Evolutionary conservation across 2,113 vertebrate genomes (phyloP).

Genomic region (Eulemur macaco): DNA sequence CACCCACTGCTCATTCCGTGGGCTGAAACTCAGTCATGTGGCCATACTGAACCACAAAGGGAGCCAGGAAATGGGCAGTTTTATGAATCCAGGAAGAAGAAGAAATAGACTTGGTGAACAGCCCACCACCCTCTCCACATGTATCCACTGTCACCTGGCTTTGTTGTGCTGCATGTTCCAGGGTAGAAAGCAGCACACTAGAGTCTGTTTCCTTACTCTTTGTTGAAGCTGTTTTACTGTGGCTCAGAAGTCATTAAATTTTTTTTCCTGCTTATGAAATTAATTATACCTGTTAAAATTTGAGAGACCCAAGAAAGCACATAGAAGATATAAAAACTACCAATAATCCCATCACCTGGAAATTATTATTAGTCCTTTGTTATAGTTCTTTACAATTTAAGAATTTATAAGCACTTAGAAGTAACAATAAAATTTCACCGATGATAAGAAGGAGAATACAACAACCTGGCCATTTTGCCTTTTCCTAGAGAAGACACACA

Average conservation of each 20-base stretch:
- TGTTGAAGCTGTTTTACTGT: neutral
- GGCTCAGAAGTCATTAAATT: neutral
- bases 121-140: neutral
- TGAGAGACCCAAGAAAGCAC: neutral
- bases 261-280: neutral
- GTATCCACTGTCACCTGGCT: accelerated
- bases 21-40: neutral
- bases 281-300: neutral
- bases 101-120: neutral
- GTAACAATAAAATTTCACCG: neutral
- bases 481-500: neutral
- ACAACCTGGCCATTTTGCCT: neutral
- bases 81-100: neutral
- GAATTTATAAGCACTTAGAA: neutral
- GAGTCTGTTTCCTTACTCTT: neutral
- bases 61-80: neutral
- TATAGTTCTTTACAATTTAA: neutral
- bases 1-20: neutral
- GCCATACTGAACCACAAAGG: neutral
- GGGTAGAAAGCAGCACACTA: neutral
- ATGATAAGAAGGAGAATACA: neutral
- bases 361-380: neutral
- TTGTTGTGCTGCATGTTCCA: neutral
- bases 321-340: neutral
- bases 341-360: neutral